Base-by-base conservation (phyloP, 92 coral and sea anemone species). In the Chrysogorgia sp. region DNA sequence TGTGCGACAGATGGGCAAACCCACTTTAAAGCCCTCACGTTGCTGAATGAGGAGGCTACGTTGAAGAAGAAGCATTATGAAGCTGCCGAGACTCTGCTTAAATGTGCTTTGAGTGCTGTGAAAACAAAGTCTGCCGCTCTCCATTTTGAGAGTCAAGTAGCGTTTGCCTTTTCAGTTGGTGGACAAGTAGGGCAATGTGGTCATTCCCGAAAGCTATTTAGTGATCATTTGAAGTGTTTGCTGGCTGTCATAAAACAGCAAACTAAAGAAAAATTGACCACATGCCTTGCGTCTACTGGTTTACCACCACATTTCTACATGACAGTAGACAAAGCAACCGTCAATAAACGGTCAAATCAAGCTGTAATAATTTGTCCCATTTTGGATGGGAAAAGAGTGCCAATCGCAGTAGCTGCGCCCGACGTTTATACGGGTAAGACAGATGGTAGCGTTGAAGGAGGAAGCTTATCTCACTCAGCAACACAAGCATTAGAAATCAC, bases 101-200 rank as follows among this genome's bases (percentile, higher is more conserved):
- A 69, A 49, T 1, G 76, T 26, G 76, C 76, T 9, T 28, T 69
- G 33, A 48, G 3, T 48, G 37, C 76, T 48, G 59, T 47, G n/a
- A n/a, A n/a, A n/a, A n/a, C n/a, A n/a, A n/a, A n/a, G n/a, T n/a
- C n/a, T n/a, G n/a, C n/a, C n/a, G 59, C 76, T 15, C 34, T 69
- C 49, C 59, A 69, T 69, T 69, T 1, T 69, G 76, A 69, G 28
- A 25, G 35, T 25, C 76, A 69, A 23, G 59, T 69, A 21, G 76
- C 59, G 7, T 69, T 69, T 48, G 76, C 76, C 13, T 69, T 43
- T 26, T 69, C 76, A 0, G 24, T 69, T 9, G 76, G 76, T 25
- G 76, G 34, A 9, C 76, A 47, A 69, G 76, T 69, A 3, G 76
- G 76, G 22, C 76, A 69, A 28, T 43, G 76, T 21, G 76, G 76